Conservation (phyloP, 2,888 invertebrate genomes). For the Meliscaeva auricollis region DNA sequence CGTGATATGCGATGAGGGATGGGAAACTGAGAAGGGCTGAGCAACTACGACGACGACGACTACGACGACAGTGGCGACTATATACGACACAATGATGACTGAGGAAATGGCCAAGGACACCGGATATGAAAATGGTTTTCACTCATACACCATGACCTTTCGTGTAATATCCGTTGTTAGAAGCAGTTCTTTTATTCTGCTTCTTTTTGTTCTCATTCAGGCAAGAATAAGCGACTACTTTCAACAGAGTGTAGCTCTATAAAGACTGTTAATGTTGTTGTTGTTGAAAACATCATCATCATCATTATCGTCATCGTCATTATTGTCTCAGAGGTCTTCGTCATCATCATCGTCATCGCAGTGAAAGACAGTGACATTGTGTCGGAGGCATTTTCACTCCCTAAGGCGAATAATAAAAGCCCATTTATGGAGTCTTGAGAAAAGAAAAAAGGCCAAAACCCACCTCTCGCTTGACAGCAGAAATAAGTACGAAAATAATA, state of each 20-base stretch:
- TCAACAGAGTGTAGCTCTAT: conserved; percentile 62
- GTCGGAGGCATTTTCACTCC: conserved; percentile 4
- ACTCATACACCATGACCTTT: conserved; percentile 70
- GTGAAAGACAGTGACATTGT: not conserved
- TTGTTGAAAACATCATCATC: too few species aligned
- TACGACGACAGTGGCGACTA: not conserved
- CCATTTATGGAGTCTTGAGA: conserved; percentile 57
- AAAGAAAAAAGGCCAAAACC: not conserved
- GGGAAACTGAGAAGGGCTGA: not conserved
- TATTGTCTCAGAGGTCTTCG: conserved; percentile 23
- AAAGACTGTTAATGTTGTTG: too few species aligned
- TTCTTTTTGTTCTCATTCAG: conserved; percentile 30
- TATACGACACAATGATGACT: conserved; percentile 5
- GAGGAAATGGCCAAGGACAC: conserved; percentile 45
- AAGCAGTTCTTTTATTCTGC: conserved; percentile 15
- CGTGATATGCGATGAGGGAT: not conserved
- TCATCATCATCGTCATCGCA: conserved; percentile 1
- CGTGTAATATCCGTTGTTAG: conserved; percentile 62
- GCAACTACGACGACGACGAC: not conserved
- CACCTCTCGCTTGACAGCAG: conserved; percentile 23
- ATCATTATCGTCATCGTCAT: conserved; percentile 31
- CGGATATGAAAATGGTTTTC: conserved; percentile 67
- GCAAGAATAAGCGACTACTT: conserved; percentile 22
- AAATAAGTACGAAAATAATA: conserved; percentile 68
- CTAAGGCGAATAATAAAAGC: conserved; percentile 58